Evolutionary conservation across 1,140 invertebrate genomes (phyloP).

Genomic region (Planococcus citri): DNA sequence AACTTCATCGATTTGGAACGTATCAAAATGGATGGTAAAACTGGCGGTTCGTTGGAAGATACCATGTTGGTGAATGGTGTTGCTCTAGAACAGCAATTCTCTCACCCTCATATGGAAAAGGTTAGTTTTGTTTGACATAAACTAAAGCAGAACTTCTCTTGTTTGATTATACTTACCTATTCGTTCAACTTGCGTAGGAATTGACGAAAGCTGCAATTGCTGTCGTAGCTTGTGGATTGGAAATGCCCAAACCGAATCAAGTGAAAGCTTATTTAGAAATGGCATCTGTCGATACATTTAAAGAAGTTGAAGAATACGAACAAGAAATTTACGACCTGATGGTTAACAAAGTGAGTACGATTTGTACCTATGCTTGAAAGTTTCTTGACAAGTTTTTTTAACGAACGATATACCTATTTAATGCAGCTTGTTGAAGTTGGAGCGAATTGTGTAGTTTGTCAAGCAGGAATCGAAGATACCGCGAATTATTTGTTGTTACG

Average conservation of each 20-base stretch:
- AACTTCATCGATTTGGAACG: slow-evolving; percentile 98
- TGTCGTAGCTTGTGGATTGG: background rate
- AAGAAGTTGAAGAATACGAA: slow-evolving; percentile 84
- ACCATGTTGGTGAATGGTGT: slow-evolving; percentile 94
- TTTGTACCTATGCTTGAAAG: background rate
- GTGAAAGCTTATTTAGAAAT: slow-evolving; percentile 47
- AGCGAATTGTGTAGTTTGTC: slow-evolving; percentile 95
- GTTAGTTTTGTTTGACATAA: slow-evolving; percentile 35
- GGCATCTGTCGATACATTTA: slow-evolving; percentile 90
- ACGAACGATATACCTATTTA: background rate
- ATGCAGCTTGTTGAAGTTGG: slow-evolving; percentile 84
- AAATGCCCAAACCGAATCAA: slow-evolving; percentile 12
- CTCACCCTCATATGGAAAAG: slow-evolving; percentile 99
- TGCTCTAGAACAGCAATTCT: slow-evolving; percentile 96
- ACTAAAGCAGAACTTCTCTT: too few species aligned
- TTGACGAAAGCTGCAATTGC: slow-evolving; percentile 1
- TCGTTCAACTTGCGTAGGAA: background rate
- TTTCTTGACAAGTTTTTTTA: background rate
- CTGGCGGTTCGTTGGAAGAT: slow-evolving; percentile 94
- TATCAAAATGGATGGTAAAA: slow-evolving; percentile 97
- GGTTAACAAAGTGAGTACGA: slow-evolving; percentile 64
- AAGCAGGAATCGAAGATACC: slow-evolving; percentile 99
- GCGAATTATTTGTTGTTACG: slow-evolving; percentile 95
- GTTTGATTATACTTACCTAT: background rate
- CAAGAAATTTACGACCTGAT: slow-evolving; percentile 91